Conservation (phyloP, 2,888 invertebrate species). For the Dryomyza anilis region DNA sequence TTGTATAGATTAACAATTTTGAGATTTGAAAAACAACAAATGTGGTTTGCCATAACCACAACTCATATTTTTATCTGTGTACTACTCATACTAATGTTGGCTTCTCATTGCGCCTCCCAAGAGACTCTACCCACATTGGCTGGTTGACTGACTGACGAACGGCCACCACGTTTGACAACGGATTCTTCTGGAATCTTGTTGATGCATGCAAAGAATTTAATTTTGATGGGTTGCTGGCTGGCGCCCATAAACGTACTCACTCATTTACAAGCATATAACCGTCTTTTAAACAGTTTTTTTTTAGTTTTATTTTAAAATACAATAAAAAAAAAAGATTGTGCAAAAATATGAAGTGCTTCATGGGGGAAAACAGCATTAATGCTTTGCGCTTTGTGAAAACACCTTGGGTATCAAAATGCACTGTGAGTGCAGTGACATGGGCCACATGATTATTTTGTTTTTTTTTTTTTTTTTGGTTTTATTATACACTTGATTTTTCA, state of each 20-base stretch:
- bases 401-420: too few relatives aligned
- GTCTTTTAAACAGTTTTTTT: conserved; percentile 4
- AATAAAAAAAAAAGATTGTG: conserved; percentile 7
- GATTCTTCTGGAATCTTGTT: conserved; percentile 8
- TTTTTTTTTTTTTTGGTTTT: too few relatives aligned
- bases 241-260: neutral
- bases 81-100: too few relatives aligned
- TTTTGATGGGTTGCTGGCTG: conserved; percentile 2
- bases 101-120: too few relatives aligned
- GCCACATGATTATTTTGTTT: too few relatives aligned
- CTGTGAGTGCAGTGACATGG: conserved; percentile 13
- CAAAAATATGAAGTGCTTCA: conserved; percentile 1
- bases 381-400: conserved; percentile 16
- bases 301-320: neutral
- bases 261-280: too few relatives aligned
- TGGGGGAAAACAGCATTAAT: neutral
- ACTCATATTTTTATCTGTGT: too few relatives aligned
- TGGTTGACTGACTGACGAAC: neutral
- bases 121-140: neutral
- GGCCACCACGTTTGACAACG: neutral
- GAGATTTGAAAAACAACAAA: neutral
- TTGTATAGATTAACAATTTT: neutral
- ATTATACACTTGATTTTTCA: too few relatives aligned
- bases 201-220: conserved; percentile 2
- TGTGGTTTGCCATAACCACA: neutral